These are phyloP conservation scores for Smittia sp. DNA, from an alignment of 2,888 invertebrate species.

Conservation along the genomic window DNA sequence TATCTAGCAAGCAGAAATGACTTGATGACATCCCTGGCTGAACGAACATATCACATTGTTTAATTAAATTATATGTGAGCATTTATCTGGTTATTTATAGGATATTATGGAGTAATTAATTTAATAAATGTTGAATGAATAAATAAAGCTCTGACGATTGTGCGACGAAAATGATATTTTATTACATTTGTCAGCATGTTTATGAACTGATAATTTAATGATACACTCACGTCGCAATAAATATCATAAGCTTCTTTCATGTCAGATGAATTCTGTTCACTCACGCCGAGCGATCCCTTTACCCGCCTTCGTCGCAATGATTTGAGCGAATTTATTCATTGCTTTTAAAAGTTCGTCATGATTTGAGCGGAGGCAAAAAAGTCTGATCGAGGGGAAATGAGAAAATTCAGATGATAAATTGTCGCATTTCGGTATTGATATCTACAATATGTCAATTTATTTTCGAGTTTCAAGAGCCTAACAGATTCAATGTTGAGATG, in stretches of 20 bases:
- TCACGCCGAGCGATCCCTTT: neutral
- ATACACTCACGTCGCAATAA: neutral
- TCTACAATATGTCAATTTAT: conserved; percentile 6
- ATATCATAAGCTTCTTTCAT: neutral
- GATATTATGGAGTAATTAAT: conserved; percentile 20
- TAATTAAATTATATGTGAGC: conserved; percentile 24
- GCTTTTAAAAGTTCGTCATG: too few relatives aligned
- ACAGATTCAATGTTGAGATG: neutral
- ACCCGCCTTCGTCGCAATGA: too few relatives aligned
- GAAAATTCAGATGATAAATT: neutral
- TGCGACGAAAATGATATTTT: neutral
- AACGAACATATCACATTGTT: conserved; percentile 12
- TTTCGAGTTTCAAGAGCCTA: neutral
- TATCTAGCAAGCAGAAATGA: conserved; percentile 31
- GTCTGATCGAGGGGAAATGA: neutral
- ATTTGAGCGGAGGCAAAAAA: neutral
- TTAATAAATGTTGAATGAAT: neutral
- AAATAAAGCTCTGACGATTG: neutral
- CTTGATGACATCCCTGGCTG: neutral
- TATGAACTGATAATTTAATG: conserved; percentile 10
- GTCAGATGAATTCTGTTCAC: neutral
- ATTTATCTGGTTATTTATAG: neutral
- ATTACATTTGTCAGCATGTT: conserved; percentile 4
- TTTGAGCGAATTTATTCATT: too few relatives aligned
- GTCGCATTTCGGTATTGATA: neutral